Evolutionary conservation across 2,888 invertebrate genomes (phyloP), one percentile per base, ranked within the genome.

Genomic region (Dorcus parallelipipedus): DNA sequence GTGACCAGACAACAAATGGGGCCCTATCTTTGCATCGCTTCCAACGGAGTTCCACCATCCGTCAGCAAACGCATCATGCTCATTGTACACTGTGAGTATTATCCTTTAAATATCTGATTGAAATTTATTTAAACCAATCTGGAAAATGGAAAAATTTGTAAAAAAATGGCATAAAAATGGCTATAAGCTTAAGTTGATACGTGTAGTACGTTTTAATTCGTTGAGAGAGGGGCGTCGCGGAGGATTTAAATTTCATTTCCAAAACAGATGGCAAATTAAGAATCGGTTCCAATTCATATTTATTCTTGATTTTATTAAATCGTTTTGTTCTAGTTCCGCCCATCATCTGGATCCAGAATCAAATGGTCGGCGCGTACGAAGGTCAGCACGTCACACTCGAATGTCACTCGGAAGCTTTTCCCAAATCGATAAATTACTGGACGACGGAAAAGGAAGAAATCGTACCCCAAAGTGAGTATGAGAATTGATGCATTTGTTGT

Each of bases 371-470:
- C 0, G 91, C 90, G 0, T 86, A 86, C 17, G 82, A 88, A 57
- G 90, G 89, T 10, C 86, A 90, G 56, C 85, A 87, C 66, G 82
- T 92, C 59, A 86, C 87, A 3, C 78, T 93, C 63, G 91, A 92
- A 74, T 93, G 93, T 69, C 86, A 88, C 72, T 91, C 91, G 1
- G 93, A 93, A 70, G 93, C 92, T 1, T 91, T 84, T 77, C 93
- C 93, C 2, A 90, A 90, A 73, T 90, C 93, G 38, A 91, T 93
- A 67, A 93, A 91, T 78, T 93, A 93, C 75, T 93, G 93, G 93
- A 87, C 87, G 53, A 83, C 87, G 67, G 88, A 89, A 69, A 83
- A 81, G 40, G 89, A 89, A 38, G 89, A 90, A 72, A 90, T 90
- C 59, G 86, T 90, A 65, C 86, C 89, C 56, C 86, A 88, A 70